These are phyloP conservation scores for Chrysochloris asiatica DNA, from an alignment of 2,113 vertebrate genomes.

Conservation along the genomic window DNA sequence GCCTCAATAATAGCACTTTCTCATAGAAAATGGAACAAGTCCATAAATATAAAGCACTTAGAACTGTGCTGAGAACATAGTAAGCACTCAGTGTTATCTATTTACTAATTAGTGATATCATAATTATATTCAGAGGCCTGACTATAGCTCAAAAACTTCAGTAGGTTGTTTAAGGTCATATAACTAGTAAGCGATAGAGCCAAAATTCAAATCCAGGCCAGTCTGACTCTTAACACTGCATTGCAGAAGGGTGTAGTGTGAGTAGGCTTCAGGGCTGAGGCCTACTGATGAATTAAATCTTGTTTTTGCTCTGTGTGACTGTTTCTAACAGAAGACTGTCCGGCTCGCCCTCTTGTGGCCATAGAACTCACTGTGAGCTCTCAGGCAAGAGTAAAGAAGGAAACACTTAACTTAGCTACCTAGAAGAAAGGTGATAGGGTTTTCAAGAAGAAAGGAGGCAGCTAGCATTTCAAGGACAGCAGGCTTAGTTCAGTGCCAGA, in stretches of 20 bases:
- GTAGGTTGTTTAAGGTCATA: not conserved
- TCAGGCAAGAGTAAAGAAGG: not conserved
- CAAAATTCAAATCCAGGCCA: not conserved
- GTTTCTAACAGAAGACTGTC: not conserved
- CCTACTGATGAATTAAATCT: not conserved
- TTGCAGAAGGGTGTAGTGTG: not conserved
- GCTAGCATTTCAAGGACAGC: not conserved
- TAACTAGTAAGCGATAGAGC: not conserved
- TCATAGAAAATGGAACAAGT: not conserved
- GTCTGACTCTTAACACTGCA: not conserved
- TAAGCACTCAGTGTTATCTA: not conserved
- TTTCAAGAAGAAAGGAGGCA: not conserved
- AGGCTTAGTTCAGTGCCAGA: not conserved
- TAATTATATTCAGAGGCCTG: not conserved
- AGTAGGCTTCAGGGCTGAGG: not conserved
- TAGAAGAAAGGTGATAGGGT: not conserved
- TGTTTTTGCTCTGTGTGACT: not conserved
- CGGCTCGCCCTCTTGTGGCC: constrained; percentile 38
- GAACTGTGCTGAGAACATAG: not conserved
- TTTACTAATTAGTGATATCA: not conserved
- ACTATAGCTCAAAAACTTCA: not conserved
- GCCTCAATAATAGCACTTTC: not conserved
- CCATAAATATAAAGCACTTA: not conserved
- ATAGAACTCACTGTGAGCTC: not conserved
- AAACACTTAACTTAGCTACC: not conserved